Conservation (phyloP, 92 coral and sea anemone species). For the Bergia puertoricense region DNA sequence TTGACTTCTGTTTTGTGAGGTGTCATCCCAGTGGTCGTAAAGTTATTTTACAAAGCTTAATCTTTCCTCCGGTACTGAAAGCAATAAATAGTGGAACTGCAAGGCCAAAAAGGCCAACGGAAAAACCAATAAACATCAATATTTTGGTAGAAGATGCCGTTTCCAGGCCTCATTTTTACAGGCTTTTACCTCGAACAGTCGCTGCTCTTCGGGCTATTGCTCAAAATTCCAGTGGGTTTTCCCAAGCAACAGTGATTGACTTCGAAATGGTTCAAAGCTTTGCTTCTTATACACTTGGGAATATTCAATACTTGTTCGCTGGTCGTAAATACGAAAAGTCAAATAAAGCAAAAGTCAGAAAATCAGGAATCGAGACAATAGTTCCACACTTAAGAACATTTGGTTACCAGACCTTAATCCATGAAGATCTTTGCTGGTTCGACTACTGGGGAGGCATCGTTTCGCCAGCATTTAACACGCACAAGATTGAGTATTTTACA, state of each 20-base stretch:
- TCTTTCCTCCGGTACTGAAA: slow-evolving; percentile 85
- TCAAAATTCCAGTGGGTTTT: slow-evolving; percentile 47
- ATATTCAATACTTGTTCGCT: slow-evolving; percentile 68
- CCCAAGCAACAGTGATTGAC: slow-evolving; percentile 76
- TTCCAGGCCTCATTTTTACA: slow-evolving; percentile 86
- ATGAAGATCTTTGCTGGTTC: slow-evolving; percentile 92
- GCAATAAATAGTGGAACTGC: neutral
- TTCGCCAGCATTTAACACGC: slow-evolving; percentile 65
- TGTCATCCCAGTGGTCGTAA: slow-evolving; percentile 52
- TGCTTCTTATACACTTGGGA: slow-evolving; percentile 76
- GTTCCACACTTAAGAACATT: slow-evolving; percentile 46
- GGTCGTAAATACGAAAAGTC: slow-evolving; percentile 53
- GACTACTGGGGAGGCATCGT: slow-evolving; percentile 78
- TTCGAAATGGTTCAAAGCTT: slow-evolving; percentile 87
- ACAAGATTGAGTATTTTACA: slow-evolving; percentile 56
- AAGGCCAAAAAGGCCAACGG: neutral
- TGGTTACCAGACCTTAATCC: slow-evolving; percentile 82
- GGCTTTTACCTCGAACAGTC: slow-evolving; percentile 80
- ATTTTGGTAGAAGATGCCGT: slow-evolving; percentile 88
- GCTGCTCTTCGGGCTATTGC: slow-evolving; percentile 66
- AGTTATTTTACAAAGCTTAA: slow-evolving; percentile 58
- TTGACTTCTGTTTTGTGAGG: slow-evolving; percentile 71
- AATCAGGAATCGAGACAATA: slow-evolving; percentile 57
- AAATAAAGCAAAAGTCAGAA: slow-evolving; percentile 36
- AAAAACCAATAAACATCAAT: slow-evolving; percentile 66